A percentile compares a stretch with the other conserved stretches of the same genome.
Evolutionary conservation across 2,888 invertebrate species (phyloP).

Genomic region (Cistogaster globosa): DNA sequence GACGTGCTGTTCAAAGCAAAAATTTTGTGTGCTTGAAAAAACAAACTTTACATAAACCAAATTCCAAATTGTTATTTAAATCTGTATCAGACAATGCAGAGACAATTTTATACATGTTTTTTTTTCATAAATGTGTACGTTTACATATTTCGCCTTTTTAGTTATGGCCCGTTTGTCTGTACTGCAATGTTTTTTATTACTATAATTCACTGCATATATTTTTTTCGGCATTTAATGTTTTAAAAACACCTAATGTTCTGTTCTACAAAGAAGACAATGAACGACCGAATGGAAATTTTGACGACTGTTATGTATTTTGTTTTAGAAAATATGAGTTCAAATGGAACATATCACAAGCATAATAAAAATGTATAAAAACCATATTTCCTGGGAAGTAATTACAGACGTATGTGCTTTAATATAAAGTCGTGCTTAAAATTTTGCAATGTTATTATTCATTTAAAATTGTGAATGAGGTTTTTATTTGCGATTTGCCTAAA

Average conservation of each 20-base stretch:
- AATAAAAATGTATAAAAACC: not conserved
- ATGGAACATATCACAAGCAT: not conserved
- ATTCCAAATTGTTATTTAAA: no score
- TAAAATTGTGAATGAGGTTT: no score
- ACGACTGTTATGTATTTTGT: constrained; percentile 8
- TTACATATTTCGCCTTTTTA: not conserved
- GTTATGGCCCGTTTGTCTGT: constrained; percentile 13
- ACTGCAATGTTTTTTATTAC: constrained; percentile 15
- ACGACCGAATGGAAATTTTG: constrained; percentile 8
- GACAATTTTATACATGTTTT: not conserved
- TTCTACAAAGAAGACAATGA: constrained; percentile 26
- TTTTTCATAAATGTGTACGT: not conserved
- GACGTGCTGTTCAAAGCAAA: no score
- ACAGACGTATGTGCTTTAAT: not conserved
- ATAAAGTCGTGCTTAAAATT: no score
- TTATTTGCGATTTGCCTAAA: no score
- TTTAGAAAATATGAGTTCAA: not conserved
- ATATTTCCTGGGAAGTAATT: not conserved
- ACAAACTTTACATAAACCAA: no score
- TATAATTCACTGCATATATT: constrained; percentile 8
- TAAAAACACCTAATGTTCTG: constrained; percentile 28
- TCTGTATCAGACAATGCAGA: no score
- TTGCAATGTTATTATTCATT: no score
- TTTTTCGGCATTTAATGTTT: constrained; percentile 15
- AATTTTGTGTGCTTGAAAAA: no score